Evolutionary conservation across 2,797 vertebrate species (phyloP), one percentile per base, ranked within the genome.

Genomic region (Clarias pachynema): DNA sequence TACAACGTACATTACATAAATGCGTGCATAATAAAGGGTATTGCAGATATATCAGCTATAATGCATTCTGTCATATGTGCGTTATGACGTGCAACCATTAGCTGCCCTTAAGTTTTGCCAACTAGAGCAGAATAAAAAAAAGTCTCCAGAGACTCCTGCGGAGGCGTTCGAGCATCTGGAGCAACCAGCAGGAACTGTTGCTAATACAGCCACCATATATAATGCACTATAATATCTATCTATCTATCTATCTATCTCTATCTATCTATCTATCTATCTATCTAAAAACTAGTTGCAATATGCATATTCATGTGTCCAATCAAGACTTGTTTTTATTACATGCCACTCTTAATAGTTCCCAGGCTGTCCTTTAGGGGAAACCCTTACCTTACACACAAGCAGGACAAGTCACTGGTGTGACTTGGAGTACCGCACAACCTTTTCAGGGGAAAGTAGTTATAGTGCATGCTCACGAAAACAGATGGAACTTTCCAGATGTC

Each of bases 81-180:
- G 14, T 56, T 59, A 65, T 79, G 59, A 34, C 37, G 40, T 63
- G 57, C 40, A 63, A 4, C 29, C 22, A 37, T 57, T 72, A 29
- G 34, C 22, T 86, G 81, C 37, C 26, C 73, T 66, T 79, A 80
- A 87, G 69, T 59, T 84, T 65, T 65, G 81, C 70, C 82, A 85
- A 62, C 80, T 69, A 56, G 24, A 80, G 74, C 34, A 85, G 66
- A 86, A 16, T n/a, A 4, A 16, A 75, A n/a, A 62, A 44, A 20
- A 15, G 40, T 79, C 53, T 77, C 75, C 37, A 73, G 82, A 68
- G 66, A 63, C 66, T 63, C 49, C 53, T 20, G 83, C 34, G 62
- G 82, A 80, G 86, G 77, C 77, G 82, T 80, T 81, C 31, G 44
- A 84, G 49, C 86, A 84, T 87, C 77, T 63, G 29, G 81, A 87